Conservation (phyloP, 1,140 invertebrate genomes). For the Leucophenga varia region DNA sequence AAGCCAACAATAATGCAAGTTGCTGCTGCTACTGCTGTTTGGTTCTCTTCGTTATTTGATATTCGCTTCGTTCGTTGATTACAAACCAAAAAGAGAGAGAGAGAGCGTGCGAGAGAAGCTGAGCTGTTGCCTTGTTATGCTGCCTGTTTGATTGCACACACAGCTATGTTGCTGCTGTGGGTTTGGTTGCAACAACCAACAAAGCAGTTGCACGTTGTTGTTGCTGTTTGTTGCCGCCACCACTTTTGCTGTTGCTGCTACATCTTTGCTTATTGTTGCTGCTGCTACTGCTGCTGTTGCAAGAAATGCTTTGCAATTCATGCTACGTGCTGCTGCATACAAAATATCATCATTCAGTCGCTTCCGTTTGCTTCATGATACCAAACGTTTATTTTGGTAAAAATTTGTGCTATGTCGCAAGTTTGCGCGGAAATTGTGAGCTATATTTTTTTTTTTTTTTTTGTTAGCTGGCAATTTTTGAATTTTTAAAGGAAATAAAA, state of each 20-base stretch:
- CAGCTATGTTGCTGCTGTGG: constrained; percentile 1
- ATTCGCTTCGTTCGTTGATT: too few relatives aligned
- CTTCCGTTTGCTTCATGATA: constrained; percentile 30
- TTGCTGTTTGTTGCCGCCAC: not conserved
- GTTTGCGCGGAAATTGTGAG: constrained; percentile 22
- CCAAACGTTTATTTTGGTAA: too few relatives aligned
- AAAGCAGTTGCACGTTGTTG: constrained; percentile 1
- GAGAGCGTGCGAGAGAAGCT: too few relatives aligned
- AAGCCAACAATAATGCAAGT: too few relatives aligned
- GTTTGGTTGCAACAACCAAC: constrained; percentile 8
- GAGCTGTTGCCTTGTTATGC: too few relatives aligned
- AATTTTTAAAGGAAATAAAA: not conserved
- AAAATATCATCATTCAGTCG: constrained; percentile 30
- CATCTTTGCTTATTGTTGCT: too few relatives aligned
- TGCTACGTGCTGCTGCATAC: constrained; percentile 26
- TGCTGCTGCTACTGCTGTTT: too few relatives aligned
- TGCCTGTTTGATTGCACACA: constrained; percentile 4
- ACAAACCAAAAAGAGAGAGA: too few relatives aligned
- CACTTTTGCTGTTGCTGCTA: not conserved
- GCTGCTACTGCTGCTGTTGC: too few relatives aligned
- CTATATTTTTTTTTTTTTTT: constrained; percentile 19
- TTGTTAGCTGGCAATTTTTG: not conserved
- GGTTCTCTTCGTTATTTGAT: too few relatives aligned
- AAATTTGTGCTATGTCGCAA: not conserved
- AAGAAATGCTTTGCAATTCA: not conserved